Conservation (phyloP, 2,797 vertebrate species). For the Heteromormyrus szaboi region DNA sequence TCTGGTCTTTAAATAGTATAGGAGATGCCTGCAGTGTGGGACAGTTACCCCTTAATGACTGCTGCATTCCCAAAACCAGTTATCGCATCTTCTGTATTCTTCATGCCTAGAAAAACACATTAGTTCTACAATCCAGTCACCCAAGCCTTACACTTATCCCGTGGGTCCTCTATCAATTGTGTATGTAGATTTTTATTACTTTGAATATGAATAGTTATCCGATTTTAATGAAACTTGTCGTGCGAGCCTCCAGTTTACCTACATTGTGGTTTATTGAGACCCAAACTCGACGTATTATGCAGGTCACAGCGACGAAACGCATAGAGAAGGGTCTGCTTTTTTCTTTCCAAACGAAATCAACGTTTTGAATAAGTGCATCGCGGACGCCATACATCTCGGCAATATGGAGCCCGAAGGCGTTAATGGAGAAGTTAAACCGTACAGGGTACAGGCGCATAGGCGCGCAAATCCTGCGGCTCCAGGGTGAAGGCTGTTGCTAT, state of each 20-base stretch:
- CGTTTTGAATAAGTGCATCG: neutral
- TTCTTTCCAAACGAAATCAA: neutral
- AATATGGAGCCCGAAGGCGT: neutral
- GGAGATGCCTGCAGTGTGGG: neutral
- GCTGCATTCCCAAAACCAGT: neutral
- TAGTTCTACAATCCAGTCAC: neutral
- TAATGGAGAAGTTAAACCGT: neutral
- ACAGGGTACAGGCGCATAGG: neutral
- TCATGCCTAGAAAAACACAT: neutral
- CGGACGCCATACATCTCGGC: neutral
- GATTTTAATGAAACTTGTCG: neutral
- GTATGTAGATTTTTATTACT: neutral
- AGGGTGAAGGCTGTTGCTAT: slow-evolving; percentile 4
- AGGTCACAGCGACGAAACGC: neutral
- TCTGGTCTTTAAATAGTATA: neutral
- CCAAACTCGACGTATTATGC: neutral
- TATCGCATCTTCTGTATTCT: neutral
- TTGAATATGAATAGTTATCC: neutral
- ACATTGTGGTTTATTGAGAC: neutral
- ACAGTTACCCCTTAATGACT: neutral
- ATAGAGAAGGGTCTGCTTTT: neutral
- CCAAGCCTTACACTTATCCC: neutral
- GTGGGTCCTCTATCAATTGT: neutral
- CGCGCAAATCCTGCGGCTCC: neutral
- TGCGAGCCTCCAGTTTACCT: neutral